Evolutionary conservation across 2,888 invertebrate species (phyloP).

Genomic region (Vannuccia rotundouncinata): DNA sequence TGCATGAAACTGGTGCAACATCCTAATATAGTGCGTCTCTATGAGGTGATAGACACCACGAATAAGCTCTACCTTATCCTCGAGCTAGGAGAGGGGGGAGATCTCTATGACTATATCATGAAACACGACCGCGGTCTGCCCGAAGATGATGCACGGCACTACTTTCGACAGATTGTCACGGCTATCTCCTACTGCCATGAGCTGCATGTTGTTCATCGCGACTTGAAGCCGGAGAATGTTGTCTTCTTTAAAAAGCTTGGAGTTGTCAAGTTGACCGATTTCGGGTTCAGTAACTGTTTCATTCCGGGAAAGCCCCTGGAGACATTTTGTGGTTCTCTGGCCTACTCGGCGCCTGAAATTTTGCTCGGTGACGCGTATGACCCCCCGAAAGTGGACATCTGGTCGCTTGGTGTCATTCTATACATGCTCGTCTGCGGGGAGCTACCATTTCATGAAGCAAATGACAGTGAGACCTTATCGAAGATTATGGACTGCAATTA

Average conservation of each 20-base stretch:
- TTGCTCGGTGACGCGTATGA: slow-evolving; percentile 95
- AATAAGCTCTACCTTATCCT: slow-evolving; percentile 81
- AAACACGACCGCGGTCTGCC: slow-evolving; percentile 75
- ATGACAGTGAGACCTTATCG: slow-evolving; percentile 95
- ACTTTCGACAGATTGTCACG: slow-evolving; percentile 89
- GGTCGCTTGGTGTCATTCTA: slow-evolving; percentile 95
- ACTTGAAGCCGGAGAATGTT: slow-evolving; percentile 97
- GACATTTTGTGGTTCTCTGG: slow-evolving; percentile 94
- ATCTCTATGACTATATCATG: slow-evolving; percentile 97
- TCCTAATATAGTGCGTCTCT: slow-evolving; percentile 92
- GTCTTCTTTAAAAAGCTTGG: slow-evolving; percentile 95
- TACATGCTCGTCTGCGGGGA: slow-evolving; percentile 97
- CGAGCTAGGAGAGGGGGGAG: slow-evolving; percentile 94
- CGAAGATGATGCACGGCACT: slow-evolving; percentile 64
- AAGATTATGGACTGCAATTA: slow-evolving; percentile 99
- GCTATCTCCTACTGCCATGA: slow-evolving; percentile 96
- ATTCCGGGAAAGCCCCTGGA: slow-evolving; percentile 86
- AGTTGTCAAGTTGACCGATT: slow-evolving; percentile 94
- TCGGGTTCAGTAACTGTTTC: slow-evolving; percentile 81
- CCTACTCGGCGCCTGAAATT: slow-evolving; percentile 98
- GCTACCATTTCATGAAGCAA: slow-evolving; percentile 96
- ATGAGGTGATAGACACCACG: slow-evolving; percentile 98
- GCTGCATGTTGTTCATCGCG: slow-evolving; percentile 77
- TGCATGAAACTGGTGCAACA: slow-evolving; percentile 99
- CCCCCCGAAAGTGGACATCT: slow-evolving; percentile 95